Evolutionary conservation across 2,797 vertebrate genomes (phyloP), one percentile per base, ranked within the genome.

Genomic region (Poecilia velifera): DNA sequence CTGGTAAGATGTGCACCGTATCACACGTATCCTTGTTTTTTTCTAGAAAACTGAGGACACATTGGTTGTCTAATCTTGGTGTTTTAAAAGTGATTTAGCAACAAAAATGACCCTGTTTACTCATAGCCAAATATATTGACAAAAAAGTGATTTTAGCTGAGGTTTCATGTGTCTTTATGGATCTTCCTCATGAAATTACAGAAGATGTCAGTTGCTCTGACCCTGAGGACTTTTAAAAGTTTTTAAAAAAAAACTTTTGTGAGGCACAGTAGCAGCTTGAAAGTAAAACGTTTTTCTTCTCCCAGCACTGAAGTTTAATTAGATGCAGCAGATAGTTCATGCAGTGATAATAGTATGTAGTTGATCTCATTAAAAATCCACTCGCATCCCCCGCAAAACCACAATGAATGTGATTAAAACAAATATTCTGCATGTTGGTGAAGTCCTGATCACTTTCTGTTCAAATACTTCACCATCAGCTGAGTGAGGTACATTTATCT

Each of bases 1-100:
- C 95, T 99, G 97, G 98, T 99, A n/a, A 36, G 73, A 51, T 28
- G 1, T 16, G 16, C 62, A 22, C 31, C 64, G 4, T 36, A 2
- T 43, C 36, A 13, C 1, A 68, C 39, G 25, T 12, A n/a, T 36
- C 20, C 31, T 36, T 64, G 12, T 22, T 53, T 20, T 53, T 53
- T 6, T 53, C 6, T 59, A 3, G 12, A 31, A 59, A n/a, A n/a
- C 8, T 57, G 10, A 10, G 25, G 25, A 57, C 7, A 55, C 53
- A 10, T 55, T n/a, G 28, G 39, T 25, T 47, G 47, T 22, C 31
- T 36, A 64, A 64, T 16, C 13, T 62, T 59, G n/a, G 1, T 59
- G 31, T 36, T 36, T 36, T 64, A 6, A 34, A 64, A 36, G 31
- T 36, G 6, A 62, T 66, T 66, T 18, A 14, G 6, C 62, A 66